Percentiles rank a stretch among this genome's conserved stretches.
Conservation (phyloP, 2,888 invertebrate species). For the Dasypolia templi region DNA sequence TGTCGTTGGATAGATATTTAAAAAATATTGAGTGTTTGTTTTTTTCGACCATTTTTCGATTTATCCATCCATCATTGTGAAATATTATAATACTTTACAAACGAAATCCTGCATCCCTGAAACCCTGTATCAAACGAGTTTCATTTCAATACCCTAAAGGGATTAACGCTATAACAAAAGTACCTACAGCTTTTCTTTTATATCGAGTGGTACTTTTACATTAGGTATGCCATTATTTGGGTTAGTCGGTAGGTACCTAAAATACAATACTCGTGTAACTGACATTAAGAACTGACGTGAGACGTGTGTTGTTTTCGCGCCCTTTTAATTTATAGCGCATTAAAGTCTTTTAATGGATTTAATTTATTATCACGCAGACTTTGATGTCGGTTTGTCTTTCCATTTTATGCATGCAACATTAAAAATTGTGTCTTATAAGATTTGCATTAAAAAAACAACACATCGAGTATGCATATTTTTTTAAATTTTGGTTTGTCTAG, state of each 20-base stretch:
- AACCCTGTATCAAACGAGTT: too few species aligned
- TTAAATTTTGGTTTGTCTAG: background rate
- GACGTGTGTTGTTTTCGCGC: conserved; percentile 59
- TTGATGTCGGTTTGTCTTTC: conserved; percentile 56
- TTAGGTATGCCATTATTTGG: conserved; percentile 31
- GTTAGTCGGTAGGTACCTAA: conserved; percentile 11
- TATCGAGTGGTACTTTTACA: background rate
- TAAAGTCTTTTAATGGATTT: conserved; percentile 64
- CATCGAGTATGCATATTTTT: background rate
- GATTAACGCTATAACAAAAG: conserved; percentile 36
- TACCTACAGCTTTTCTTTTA: conserved; percentile 28
- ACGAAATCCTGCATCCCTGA: too few species aligned
- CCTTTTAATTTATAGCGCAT: conserved; percentile 62
- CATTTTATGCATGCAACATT: conserved; percentile 22
- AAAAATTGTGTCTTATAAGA: conserved; percentile 24
- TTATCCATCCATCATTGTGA: too few species aligned
- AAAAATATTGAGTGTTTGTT: too few species aligned
- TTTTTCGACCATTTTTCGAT: too few species aligned
- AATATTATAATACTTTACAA: too few species aligned
- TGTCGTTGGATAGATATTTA: too few species aligned
- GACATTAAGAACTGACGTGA: conserved; percentile 32
- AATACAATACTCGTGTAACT: background rate
- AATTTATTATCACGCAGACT: conserved; percentile 64
- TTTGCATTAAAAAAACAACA: conserved; percentile 26
- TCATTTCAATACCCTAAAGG: conserved; percentile 29